phyloP scores from a whole-genome alignment of 2,888 invertebrate species.

The Epinotia ramella region DNA sequence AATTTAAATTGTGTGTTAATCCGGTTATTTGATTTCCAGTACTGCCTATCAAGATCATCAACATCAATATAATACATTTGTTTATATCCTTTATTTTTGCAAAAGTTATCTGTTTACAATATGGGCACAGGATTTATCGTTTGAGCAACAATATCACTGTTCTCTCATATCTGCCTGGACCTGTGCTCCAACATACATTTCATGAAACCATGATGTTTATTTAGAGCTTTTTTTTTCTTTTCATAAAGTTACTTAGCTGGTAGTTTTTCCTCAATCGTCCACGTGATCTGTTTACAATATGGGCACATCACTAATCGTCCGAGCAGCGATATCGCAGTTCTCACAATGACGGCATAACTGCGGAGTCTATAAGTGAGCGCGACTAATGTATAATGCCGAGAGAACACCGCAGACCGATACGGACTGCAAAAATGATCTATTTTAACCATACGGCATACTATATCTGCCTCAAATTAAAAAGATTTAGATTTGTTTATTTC shows the following conservation, averaged over 20 bases:
- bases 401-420: constrained; percentile 57
- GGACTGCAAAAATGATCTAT: constrained; percentile 49
- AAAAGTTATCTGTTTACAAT: constrained; percentile 18
- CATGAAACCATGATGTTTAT: background rate
- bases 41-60: background rate
- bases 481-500: no score
- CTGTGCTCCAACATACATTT: background rate
- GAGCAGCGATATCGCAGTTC: constrained; percentile 45
- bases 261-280: background rate
- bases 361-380: constrained; percentile 72
- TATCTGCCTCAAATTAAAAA: no score
- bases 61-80: background rate
- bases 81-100: background rate
- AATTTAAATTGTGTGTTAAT: background rate
- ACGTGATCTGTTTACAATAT: constrained; percentile 12
- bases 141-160: constrained; percentile 39
- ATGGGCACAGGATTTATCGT: constrained; percentile 12
- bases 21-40: background rate
- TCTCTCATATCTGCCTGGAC: constrained; percentile 42
- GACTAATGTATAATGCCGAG: constrained; percentile 76
- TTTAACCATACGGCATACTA: constrained; percentile 1
- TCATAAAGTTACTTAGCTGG: background rate
- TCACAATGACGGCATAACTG: constrained; percentile 54
- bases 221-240: background rate
- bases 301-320: constrained; percentile 30